Base-by-base conservation (phyloP, 2,113 vertebrate genomes). In the Pleuronectes platessa region DNA sequence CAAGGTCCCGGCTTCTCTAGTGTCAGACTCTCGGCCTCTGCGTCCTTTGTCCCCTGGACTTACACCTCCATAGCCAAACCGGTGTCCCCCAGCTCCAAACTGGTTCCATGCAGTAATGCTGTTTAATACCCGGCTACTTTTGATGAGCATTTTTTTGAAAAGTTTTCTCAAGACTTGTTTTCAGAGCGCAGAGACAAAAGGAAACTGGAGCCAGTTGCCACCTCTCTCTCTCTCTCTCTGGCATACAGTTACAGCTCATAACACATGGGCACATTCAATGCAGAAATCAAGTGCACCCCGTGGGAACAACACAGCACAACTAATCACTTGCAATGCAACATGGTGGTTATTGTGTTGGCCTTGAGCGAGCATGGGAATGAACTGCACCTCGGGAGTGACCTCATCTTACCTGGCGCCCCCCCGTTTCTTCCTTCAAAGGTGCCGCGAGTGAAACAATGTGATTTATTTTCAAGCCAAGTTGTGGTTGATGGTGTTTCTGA, bases 221-320 rank as follows among this genome's bases (percentile, higher is more conserved):
- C 81, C 84, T 90, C 76, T 81, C 74, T 73, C 74, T 73, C 71
- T 37, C 35, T 37, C 35, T 18, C 60, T 63, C 51, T 63, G 84
- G 90, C 83, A 68, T 91, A 84, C 56, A 65, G 90, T 92, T 92
- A 87, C 90, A 88, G 20, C 65, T 69, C 80, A 56, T 77, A 85
- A 89, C 80, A 82, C 86, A 63, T 12, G 56, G 81, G 78, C 82
- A 86, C 83, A 88, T 78, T 86, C 64, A 88, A 58, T 83, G 77
- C 37, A 61, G 75, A 86, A 90, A 82, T 88, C 86, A 84, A 91
- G 74, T 75, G 76, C 83, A 84, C 82, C 86, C 76, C 37, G 65
- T 72, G 88, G 85, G 90, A 89, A 92, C 81, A 86, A 90, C 92
- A 90, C 90, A 87, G 82, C 83, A 71, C 71, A 78, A 81, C 72